Evolutionary conservation across 53 echinoderm and acorn worm species (phyloP), one percentile per base, ranked within the genome.

Genomic region (Mesocentrotus franciscanus): DNA sequence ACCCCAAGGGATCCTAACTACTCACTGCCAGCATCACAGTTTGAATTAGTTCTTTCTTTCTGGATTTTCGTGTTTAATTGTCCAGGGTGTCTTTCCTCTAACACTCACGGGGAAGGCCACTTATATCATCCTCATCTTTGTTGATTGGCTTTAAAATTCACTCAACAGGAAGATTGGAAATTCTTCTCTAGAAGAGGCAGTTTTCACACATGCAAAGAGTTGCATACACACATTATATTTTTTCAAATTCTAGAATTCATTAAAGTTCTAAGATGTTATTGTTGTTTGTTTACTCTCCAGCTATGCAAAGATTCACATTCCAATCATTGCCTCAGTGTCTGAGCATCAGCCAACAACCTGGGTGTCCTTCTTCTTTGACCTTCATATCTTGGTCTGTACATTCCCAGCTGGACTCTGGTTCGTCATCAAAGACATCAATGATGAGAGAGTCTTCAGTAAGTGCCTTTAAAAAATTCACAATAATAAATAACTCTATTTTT

Each of bases 311-410:
- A 98, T 98, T 60, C 98, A 98, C 96, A 98, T 98, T 94, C 98
- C 98, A 83, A 98, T 98, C 95, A 98, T 98, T 34, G 98, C 98
- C 11, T 97, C 97, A 1, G 98, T 98, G 56, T 98, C 98, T 0
- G 98, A 98, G 95, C 98, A 98, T 90, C 98, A 98, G 93, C 98
- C 98, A 9, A 98, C 98, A 13, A 98, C 98, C 16, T 98, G 98
- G 98, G 98, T 98, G 61, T 98, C 98, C 34, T 98, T 98, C 96
- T 98, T 98, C 97, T 98, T 98, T 95, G 98, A 98, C 92, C 97
- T 98, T 78, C 98, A 98, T 76, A 96, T 98, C 90, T 93, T 98
- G 36, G 96, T 96, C 71, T 97, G 97, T 35, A 95, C 96, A 35
- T 97, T 98, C 87, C 98, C 98, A 16, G 98, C 98, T 61, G 98